Base-by-base conservation (phyloP, 2,113 vertebrate species). In the Labrus mixtus region DNA sequence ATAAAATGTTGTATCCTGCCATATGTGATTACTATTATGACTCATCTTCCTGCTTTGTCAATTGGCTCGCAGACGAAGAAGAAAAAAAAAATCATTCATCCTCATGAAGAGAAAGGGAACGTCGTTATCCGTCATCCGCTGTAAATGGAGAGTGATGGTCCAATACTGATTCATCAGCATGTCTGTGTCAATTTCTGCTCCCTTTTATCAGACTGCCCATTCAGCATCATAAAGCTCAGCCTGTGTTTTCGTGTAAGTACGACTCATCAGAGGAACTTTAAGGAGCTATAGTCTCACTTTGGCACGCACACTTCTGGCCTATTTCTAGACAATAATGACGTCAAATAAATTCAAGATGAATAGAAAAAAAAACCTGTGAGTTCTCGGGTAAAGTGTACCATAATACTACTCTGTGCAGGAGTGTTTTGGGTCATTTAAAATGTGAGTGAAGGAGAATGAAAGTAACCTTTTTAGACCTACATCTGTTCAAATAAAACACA, bases 111-210 rank as follows among this genome's bases (percentile, higher is more conserved):
- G 71, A 60, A 13, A 41, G 46, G 29, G 46, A 59, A 57, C 86
- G 86, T 79, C 41, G 83, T 89, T 85, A 89, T 90, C 87, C 87
- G 87, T 91, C 87, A 89, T 79, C 60, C 73, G 54, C 71, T 25
- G 77, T 81, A 90, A 90, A 91, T 83, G 82, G 82, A 91, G 90
- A 91, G 84, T 89, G 88, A 90, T 87, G 79, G 80, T 86, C 85
- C 88, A 88, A 84, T 82, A 71, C 89, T 79, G 91, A 90, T 90
- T 89, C 90, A 88, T 92, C 88, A 84, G 87, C 82, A 59, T 58
- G 86, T 89, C 90, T 77, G 23, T 17, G 82, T 78, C 86, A 78
- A 80, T 90, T 73, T 77, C 71, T 73, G 10, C 73, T 0, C 70
- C 72, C 89, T 82, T 92, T 81, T 3, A 69, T 91, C 91, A 89